Base-by-base conservation (phyloP, 92 coral and sea anemone genomes). In the Siderastrea siderea region DNA sequence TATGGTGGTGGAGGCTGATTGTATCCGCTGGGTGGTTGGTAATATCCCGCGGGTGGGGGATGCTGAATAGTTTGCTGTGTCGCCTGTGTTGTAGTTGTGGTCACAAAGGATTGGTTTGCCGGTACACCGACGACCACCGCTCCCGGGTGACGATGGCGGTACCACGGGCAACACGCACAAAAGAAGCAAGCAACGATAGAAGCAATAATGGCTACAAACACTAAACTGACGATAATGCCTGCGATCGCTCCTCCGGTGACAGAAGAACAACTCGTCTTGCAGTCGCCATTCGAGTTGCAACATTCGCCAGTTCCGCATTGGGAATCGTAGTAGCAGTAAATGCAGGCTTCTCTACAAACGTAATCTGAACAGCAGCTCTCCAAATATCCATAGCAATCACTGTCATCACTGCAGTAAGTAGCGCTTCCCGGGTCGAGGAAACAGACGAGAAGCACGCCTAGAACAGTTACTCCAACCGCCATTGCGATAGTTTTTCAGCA, bases 221-320 rank as follows among this genome's bases (percentile, higher is more conserved):
- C 49, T 4, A 26, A 10, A 15, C 79, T 68, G 26, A 71, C 1
- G 8, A 71, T 15, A 58, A 19, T 4, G 52, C 87, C 87, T 13
- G 47, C 87, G 3, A 81, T 15, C 1, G 3, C 67, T 5, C 16
- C 86, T 2, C 15, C n/a, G 10, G 44, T 1, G 6, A 16, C 1
- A 44, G 4, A 2, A 6, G 73, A 9, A 38, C 85, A 68, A 7
- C 4, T 4, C 9, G 43, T 48, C 51, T 12, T 10, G 79, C 87
- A 83, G 7, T 55, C 44, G 50, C 48, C 17, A 54, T 10, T 1
- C 3, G 2, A 2, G 3, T 60, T 17, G 8, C 79, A 83, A 19
- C 87, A 83, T 45, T 57, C 87, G 2, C 70, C 72, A 7, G 72
- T 19, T 1, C 80, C 80, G 26, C 87, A 83, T 3, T 83, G n/a